Evolutionary conservation across 1,140 invertebrate genomes (phyloP), one percentile per base, ranked within the genome.

Genomic region (Zophobas morio): DNA sequence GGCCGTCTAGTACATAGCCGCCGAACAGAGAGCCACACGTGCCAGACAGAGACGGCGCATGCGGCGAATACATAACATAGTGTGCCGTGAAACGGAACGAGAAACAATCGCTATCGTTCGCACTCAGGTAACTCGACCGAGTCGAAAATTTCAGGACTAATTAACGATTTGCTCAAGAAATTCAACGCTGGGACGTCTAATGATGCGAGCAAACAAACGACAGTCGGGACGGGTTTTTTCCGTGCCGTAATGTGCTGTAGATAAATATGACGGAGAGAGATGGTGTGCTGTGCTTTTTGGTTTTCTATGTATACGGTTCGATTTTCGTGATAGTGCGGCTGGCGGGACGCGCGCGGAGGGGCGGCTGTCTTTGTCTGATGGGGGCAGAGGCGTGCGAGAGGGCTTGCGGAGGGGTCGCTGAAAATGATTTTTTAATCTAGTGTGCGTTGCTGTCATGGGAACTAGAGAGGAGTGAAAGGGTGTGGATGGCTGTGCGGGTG

Each of bases 111-210:
- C 60, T 5, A 34, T 20, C 35, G 39, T 63, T 63, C 57, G 57
- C 57, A 63, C 57, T 36, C 57, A 63, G 57, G 57, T 63, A 63
- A 63, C 57, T 63, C 35, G 36, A 63, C 34, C 57, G 57, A 63
- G n/a, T 36, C 39, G 57, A 32, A 63, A 63, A 63, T 66, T 66
- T 66, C 60, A 42, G 32, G 33, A 42, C 60, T 66, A 66, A 66
- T 66, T 66, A 66, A 66, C 60, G 60, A 66, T 66, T 66, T 66
- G 54, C 35, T 57, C 54, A 35, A 33, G 54, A 57, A 57, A 57
- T 57, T 35, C 54, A 57, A 57, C 54, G 20, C 49, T 6, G 2
- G 60, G 20, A 6, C 39, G 37, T 66, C 60, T 66, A 66, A 66
- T 42, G 60, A 66, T 20, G 60, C 4, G 32, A 32, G 33, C 39